Evolutionary conservation across 2,113 vertebrate genomes (phyloP).

Genomic region (Megaceryle maxima): DNA sequence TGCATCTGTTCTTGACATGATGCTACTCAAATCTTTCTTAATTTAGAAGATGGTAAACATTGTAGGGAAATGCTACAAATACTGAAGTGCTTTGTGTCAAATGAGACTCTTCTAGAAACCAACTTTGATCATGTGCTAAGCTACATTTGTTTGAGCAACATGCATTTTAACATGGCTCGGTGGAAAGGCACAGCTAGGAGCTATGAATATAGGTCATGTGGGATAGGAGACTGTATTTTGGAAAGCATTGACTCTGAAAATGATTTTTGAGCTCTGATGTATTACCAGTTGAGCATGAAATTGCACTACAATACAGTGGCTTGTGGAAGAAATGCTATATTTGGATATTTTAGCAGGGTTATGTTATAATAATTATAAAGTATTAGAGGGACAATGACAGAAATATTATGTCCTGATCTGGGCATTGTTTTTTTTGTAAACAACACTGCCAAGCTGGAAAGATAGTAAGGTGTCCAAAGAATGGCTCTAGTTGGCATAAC

Average conservation of each 20-base stretch:
- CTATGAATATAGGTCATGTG: conserved; percentile 26
- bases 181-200: conserved; percentile 57
- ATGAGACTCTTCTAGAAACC: background rate
- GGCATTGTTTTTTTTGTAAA: conserved; percentile 8
- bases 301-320: background rate
- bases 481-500: background rate
- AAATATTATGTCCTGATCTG: conserved; percentile 16
- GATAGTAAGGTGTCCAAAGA: background rate
- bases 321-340: conserved; percentile 14
- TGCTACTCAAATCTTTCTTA: background rate
- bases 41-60: background rate
- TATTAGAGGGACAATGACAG: background rate
- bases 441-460: background rate
- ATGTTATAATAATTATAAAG: background rate
- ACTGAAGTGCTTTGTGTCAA: background rate
- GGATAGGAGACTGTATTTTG: conserved; percentile 22
- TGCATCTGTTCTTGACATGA: background rate
- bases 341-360: background rate
- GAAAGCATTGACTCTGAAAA: conserved; percentile 60
- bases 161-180: background rate
- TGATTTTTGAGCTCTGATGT: conserved; percentile 23
- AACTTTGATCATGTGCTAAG: background rate
- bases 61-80: background rate
- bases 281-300: conserved; percentile 52
- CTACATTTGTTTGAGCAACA: background rate